Evolutionary conservation across 2,113 vertebrate species (phyloP).

Genomic region (Poeciliopsis turrubarensis): DNA sequence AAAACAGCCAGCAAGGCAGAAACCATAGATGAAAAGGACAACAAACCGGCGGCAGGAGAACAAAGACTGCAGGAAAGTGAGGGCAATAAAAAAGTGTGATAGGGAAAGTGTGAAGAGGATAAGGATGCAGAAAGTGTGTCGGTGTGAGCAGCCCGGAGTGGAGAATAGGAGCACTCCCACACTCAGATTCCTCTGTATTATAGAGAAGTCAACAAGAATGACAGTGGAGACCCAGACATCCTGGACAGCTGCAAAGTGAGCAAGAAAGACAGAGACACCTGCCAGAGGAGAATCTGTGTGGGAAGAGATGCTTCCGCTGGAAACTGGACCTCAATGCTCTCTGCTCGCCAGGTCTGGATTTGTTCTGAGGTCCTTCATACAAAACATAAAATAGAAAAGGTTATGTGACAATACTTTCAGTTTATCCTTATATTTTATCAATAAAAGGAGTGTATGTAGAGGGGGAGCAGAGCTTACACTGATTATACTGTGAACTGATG

Average conservation of each 20-base stretch:
- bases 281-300: constrained; percentile 15
- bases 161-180: constrained; percentile 66
- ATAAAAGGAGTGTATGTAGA: not conserved
- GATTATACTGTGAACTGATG: not conserved
- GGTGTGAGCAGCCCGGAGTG: constrained; percentile 56
- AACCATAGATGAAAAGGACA: constrained; percentile 58
- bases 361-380: not conserved
- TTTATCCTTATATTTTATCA: too few species aligned
- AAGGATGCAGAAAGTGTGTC: constrained; percentile 40
- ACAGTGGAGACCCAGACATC: constrained; percentile 31
- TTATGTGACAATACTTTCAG: too few species aligned
- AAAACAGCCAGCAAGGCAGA: constrained; percentile 70
- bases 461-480: not conserved
- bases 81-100: constrained; percentile 30
- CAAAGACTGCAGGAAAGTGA: constrained; percentile 52
- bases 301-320: constrained; percentile 24
- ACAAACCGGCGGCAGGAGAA: constrained; percentile 44
- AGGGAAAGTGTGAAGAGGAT: constrained; percentile 38
- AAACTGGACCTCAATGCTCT: not conserved
- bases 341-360: not conserved
- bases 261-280: constrained; percentile 25
- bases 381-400: too few species aligned
- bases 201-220: constrained; percentile 37
- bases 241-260: constrained; percentile 31
- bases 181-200: constrained; percentile 65